Conservation (phyloP, 2,113 vertebrate genomes). For the Coptodon rendalli region DNA sequence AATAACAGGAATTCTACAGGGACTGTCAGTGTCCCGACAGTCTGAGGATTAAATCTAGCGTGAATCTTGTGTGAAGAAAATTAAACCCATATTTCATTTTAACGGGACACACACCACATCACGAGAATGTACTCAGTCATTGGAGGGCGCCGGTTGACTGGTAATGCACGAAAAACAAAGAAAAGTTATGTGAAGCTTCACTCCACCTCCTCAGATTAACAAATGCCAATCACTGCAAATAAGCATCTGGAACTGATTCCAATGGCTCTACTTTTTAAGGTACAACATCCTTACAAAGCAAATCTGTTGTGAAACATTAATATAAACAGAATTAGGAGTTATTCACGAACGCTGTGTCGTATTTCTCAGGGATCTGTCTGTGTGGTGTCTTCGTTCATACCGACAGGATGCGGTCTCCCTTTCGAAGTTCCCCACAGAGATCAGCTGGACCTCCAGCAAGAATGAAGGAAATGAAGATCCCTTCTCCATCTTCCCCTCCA, state of each 20-base stretch:
- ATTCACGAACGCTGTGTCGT: neutral
- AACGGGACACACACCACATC: neutral
- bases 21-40: neutral
- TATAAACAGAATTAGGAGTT: neutral
- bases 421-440: conserved; percentile 92
- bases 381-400: conserved; percentile 63
- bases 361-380: neutral
- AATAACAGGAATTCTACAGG: neutral
- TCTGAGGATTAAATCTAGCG: neutral
- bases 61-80: neutral
- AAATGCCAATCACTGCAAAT: neutral
- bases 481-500: conserved; percentile 96
- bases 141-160: neutral
- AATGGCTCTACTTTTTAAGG: neutral
- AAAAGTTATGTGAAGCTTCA: neutral
- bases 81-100: conserved; percentile 14
- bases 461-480: conserved; percentile 98
- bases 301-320: neutral
- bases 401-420: conserved; percentile 94
- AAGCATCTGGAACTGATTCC: neutral
- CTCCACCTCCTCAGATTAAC: neutral
- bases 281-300: neutral
- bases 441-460: conserved; percentile 95
- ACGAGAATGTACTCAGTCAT: neutral
- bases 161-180: neutral